Base-by-base conservation (phyloP, 1,140 invertebrate species). In the Anastrepha ludens region DNA sequence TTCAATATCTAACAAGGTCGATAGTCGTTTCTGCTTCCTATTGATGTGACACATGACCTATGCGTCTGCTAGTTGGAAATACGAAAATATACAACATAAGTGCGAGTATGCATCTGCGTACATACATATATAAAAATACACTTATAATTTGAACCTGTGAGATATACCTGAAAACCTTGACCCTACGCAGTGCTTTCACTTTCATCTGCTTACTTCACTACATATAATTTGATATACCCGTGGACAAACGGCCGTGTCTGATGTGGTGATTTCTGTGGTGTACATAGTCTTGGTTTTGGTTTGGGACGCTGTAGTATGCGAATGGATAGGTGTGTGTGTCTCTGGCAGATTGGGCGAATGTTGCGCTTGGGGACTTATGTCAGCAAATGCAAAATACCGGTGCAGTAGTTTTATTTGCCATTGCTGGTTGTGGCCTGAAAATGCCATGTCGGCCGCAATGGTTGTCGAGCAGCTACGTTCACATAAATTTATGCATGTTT, bases 321-420 rank as follows among this genome's bases (percentile, higher is more conserved):
- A 9, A 29, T 81, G 74, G 3, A 41, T 20, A 0, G 20, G 44
- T 81, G n/a, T n/a, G 74, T 20, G n/a, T 58, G 74, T 81, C 74
- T 81, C 9, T 13, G 74, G 74, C 74, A 55, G 47, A 41, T 55
- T 81, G 41, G 74, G 74, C 44, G 74, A 81, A 81, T 81, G 47
- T 55, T 81, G 74, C 47, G 74, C 74, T 81, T 81, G 74, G 74
- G 74, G 74, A 81, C 74, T 81, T 81, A 50, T 81, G 74, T 81
- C 74, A 81, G 74, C 74, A 81, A 81, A 81, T 81, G 74, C 74
- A 81, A 81, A 81, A 81, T 81, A 50, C 47, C 74, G 47, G 17
- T 81, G 74, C 47, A 81, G 47, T 55, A 81, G 74, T 81, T 81
- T 81, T 81, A 81, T 81, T 81, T 81, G 74, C 41, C 44, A 81